These are phyloP conservation scores for Palloptera scutellata DNA, from an alignment of 2,888 invertebrate species.

Conservation along the genomic window DNA sequence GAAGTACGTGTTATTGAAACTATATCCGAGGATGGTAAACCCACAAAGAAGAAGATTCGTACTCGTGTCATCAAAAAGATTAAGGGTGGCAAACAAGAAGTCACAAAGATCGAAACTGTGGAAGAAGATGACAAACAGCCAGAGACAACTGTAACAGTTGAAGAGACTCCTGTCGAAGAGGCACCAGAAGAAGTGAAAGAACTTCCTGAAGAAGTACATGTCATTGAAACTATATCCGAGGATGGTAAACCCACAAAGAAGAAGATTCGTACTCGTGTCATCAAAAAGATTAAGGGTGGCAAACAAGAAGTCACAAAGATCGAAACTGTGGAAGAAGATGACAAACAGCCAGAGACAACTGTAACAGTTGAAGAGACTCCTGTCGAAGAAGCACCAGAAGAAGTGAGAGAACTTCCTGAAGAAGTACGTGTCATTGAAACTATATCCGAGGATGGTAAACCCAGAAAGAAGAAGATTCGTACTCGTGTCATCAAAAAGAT, in stretches of 20 bases:
- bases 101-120: constrained; percentile 17
- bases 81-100: constrained; percentile 19
- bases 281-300: constrained; percentile 40
- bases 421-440: constrained; percentile 36
- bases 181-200: not conserved
- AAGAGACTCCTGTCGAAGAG: constrained; percentile 15
- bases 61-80: constrained; percentile 14
- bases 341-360: constrained; percentile 37
- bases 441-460: constrained; percentile 33
- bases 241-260: constrained; percentile 21
- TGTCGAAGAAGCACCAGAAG: constrained; percentile 27
- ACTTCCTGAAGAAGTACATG: constrained; percentile 16
- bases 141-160: constrained; percentile 20
- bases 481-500: constrained; percentile 37
- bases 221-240: constrained; percentile 14
- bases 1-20: constrained; percentile 18
- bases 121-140: constrained; percentile 22
- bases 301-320: constrained; percentile 43
- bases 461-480: constrained; percentile 37
- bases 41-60: constrained; percentile 18
- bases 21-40: constrained; percentile 18
- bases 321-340: constrained; percentile 42
- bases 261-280: constrained; percentile 17
- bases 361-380: constrained; percentile 39
- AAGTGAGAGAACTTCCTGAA: constrained; percentile 33